Evolutionary conservation across 2,888 invertebrate genomes (phyloP).

Genomic region (Ectropis crepuscularia): DNA sequence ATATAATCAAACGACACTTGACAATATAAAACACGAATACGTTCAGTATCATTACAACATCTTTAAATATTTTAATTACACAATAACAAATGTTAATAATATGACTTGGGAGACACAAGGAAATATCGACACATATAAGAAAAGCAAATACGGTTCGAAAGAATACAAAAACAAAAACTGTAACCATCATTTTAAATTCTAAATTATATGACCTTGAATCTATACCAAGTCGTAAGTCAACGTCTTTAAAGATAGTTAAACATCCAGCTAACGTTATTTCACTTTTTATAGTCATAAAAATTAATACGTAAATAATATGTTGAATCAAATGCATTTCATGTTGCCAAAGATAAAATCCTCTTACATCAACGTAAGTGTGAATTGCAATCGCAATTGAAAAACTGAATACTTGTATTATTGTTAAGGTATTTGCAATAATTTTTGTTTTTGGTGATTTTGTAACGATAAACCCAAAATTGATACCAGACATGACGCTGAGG

Average conservation of each 20-base stretch:
- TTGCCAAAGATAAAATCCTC: neutral
- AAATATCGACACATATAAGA: neutral
- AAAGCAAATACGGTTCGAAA: neutral
- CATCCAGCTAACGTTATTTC: slow-evolving; percentile 2
- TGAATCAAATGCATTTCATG: neutral
- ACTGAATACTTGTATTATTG: neutral
- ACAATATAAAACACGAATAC: slow-evolving; percentile 3
- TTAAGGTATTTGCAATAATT: too few species aligned
- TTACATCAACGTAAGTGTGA: neutral
- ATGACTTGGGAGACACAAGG: neutral
- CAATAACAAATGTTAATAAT: neutral
- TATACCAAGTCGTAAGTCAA: neutral
- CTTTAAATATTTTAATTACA: neutral
- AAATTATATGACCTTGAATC: neutral
- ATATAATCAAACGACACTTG: neutral
- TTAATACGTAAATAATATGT: neutral
- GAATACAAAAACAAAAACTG: neutral
- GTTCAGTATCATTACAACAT: neutral
- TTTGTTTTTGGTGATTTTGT: too few species aligned
- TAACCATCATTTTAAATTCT: neutral
- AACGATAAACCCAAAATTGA: too few species aligned
- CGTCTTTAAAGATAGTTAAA: neutral
- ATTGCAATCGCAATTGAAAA: neutral
- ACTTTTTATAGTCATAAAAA: slow-evolving; percentile 7
- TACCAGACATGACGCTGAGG: too few species aligned